phyloP scores from a whole-genome alignment of 2,888 invertebrate species.

The Cephus pygmeus region DNA sequence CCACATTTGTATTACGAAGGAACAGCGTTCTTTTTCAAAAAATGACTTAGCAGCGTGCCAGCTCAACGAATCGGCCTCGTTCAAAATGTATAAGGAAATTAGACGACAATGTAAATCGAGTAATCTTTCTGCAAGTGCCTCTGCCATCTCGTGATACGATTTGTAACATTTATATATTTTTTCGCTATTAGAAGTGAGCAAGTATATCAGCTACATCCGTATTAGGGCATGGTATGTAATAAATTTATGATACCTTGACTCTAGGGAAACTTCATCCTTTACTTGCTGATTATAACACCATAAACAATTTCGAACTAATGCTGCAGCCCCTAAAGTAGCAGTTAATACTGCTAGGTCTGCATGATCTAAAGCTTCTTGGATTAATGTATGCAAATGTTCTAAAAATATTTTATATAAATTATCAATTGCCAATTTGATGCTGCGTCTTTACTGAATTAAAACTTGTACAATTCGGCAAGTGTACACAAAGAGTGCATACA shows the following conservation, averaged over 20 bases:
- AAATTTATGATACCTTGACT: conserved; percentile 41
- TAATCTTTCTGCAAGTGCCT: conserved; percentile 84
- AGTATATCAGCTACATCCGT: background rate
- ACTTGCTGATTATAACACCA: conserved; percentile 79
- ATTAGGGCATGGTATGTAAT: background rate
- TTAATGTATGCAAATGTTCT: conserved; percentile 83
- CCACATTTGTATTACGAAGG: conserved; percentile 89
- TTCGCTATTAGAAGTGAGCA: conserved; percentile 32
- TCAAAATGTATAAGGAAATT: conserved; percentile 81
- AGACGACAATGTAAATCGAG: conserved; percentile 84
- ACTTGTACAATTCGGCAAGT: background rate
- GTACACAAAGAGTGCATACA: background rate
- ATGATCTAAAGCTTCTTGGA: conserved; percentile 87
- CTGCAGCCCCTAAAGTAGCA: conserved; percentile 84
- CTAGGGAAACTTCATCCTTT: conserved; percentile 56
- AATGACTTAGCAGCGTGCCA: conserved; percentile 77
- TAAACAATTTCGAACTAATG: conserved; percentile 80
- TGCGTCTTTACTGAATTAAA: background rate
- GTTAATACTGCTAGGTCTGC: conserved; percentile 85
- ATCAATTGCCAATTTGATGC: background rate
- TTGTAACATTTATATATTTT: conserved; percentile 72
- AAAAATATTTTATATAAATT: conserved; percentile 31
- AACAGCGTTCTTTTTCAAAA: conserved; percentile 80
- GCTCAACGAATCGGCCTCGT: conserved; percentile 83
- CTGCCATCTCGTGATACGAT: conserved; percentile 84